Percentiles rank a stretch among this genome's conserved stretches.
Evolutionary conservation across 2,797 vertebrate genomes (phyloP).

Genomic region (Thalassophryne amazonica): DNA sequence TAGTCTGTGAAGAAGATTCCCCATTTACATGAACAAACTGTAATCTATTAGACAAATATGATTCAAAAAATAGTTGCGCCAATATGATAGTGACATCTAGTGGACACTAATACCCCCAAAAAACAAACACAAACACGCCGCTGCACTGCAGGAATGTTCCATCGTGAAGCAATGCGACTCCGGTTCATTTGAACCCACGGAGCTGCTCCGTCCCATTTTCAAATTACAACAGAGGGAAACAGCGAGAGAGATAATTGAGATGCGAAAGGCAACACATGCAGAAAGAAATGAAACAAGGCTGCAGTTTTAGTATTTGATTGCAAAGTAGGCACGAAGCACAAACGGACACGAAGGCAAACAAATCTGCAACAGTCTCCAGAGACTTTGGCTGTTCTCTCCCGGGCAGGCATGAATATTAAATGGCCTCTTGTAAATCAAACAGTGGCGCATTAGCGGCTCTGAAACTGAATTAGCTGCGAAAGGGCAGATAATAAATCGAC

Average conservation of each 20-base stretch:
- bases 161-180: no score
- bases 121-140: no score
- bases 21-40: no score
- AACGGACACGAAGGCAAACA: conserved; percentile 18
- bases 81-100: no score
- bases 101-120: no score
- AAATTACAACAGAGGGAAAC: neutral
- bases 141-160: no score
- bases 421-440: conserved; percentile 52
- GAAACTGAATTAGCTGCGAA: conserved; percentile 48
- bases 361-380: conserved; percentile 29
- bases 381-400: conserved; percentile 37
- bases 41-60: no score
- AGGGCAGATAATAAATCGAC: conserved; percentile 53
- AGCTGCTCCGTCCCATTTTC: no score
- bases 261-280: conserved; percentile 5
- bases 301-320: conserved; percentile 1
- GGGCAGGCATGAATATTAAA: conserved; percentile 56
- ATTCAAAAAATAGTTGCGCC: no score
- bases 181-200: no score
- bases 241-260: conserved; percentile 17
- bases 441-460: conserved; percentile 39
- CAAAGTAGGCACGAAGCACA: conserved; percentile 23
- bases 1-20: no score
- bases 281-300: conserved; percentile 29